Percentiles rank a stretch among this genome's conserved stretches.
These are phyloP conservation scores for Andrena haemorrhoa DNA, from an alignment of 2,888 invertebrate species.

Conservation along the genomic window DNA sequence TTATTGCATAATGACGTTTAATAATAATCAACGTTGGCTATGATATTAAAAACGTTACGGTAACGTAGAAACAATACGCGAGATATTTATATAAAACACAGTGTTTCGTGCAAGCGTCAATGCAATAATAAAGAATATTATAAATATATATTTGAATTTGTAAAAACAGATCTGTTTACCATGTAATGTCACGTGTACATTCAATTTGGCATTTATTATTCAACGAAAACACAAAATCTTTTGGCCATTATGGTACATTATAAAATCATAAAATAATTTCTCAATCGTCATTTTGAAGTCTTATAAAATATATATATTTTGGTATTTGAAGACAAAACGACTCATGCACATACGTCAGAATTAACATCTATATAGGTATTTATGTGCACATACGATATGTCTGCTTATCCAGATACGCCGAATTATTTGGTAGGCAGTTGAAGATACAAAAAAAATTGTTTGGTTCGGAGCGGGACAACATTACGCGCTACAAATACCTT, in stretches of 20 bases:
- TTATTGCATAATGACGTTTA: not conserved
- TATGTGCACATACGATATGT: slow-evolving; percentile 15
- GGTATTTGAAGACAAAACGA: slow-evolving; percentile 33
- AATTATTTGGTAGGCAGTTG: too few species aligned
- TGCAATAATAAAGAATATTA: slow-evolving; percentile 31
- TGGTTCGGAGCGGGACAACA: too few species aligned
- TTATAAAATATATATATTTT: slow-evolving; percentile 29
- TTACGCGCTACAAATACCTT: too few species aligned
- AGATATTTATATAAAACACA: slow-evolving; percentile 28
- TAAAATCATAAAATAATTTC: slow-evolving; percentile 34
- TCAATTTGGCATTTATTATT: slow-evolving; percentile 42
- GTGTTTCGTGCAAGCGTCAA: slow-evolving; percentile 41
- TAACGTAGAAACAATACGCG: not conserved
- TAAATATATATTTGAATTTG: slow-evolving; percentile 35
- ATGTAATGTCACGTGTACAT: slow-evolving; percentile 34
- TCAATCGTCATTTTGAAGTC: slow-evolving; percentile 15
- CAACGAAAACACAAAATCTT: slow-evolving; percentile 41
- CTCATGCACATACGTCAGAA: slow-evolving; percentile 57
- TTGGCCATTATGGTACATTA: slow-evolving; percentile 25
- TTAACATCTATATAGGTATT: slow-evolving; percentile 10
- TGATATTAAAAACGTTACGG: not conserved
- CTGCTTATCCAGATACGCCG: too few species aligned
- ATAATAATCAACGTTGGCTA: not conserved
- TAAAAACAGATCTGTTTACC: slow-evolving; percentile 41
- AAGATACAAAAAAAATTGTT: too few species aligned